Conservation (phyloP, 2,797 vertebrate genomes). For the Argya squamiceps region DNA sequence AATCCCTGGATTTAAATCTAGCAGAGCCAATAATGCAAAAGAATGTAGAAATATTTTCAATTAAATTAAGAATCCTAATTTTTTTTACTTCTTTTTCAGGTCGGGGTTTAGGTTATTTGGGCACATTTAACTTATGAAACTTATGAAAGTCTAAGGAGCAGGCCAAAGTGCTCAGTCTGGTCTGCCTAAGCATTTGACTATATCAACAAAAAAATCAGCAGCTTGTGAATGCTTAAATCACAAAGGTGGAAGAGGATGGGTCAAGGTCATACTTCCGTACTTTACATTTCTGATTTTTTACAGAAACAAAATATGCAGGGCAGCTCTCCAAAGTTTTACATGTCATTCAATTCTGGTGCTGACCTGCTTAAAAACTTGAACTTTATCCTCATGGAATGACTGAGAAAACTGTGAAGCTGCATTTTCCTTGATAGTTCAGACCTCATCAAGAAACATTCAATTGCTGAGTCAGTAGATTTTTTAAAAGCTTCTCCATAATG, state of each 20-base stretch:
- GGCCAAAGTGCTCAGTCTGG: neutral
- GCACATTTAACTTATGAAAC: neutral
- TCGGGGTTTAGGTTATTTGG: neutral
- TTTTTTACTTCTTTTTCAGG: neutral
- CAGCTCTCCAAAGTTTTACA: constrained; percentile 4
- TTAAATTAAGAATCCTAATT: neutral
- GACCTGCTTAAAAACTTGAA: constrained; percentile 20
- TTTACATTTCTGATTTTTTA: neutral
- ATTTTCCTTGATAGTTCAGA: constrained; percentile 25
- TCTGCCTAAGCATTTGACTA: neutral
- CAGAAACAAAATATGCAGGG: constrained; percentile 7
- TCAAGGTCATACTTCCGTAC: neutral
- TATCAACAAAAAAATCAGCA: neutral
- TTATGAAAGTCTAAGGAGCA: neutral
- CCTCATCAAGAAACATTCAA: constrained; percentile 45
- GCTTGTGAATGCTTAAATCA: neutral
- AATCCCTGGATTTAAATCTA: neutral
- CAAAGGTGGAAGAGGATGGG: neutral
- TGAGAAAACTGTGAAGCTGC: constrained; percentile 10
- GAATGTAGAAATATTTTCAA: neutral
- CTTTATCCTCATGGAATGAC: neutral
- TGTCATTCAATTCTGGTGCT: constrained; percentile 24
- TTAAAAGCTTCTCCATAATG: constrained; percentile 54
- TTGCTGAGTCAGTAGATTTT: constrained; percentile 57
- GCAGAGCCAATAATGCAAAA: neutral